Percentiles rank a stretch among this genome's conserved stretches.
Evolutionary conservation across 2,113 vertebrate species (phyloP).

Genomic region (Otolemur garnettii): DNA sequence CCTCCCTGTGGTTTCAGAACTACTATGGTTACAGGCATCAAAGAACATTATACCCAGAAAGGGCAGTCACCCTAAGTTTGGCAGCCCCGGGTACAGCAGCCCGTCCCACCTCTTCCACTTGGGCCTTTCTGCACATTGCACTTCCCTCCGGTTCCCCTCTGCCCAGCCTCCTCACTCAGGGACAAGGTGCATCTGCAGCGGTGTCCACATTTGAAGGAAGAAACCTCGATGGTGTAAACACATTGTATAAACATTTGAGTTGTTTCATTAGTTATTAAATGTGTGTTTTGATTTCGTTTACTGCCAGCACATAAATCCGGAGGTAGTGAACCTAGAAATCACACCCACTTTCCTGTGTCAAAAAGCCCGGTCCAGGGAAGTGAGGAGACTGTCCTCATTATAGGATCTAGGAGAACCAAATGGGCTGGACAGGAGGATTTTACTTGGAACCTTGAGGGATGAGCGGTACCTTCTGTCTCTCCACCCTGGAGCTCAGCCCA

Average conservation of each 20-base stretch:
- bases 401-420: background rate
- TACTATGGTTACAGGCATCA: background rate
- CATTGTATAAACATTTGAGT: background rate
- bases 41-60: background rate
- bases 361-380: background rate
- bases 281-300: background rate
- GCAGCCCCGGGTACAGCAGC: background rate
- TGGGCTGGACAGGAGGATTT: background rate
- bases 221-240: background rate
- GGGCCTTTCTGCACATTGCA: background rate
- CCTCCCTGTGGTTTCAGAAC: background rate
- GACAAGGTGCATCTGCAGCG: background rate
- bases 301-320: background rate
- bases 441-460: background rate
- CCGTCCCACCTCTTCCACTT: background rate
- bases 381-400: background rate
- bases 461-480: rapidly evolving
- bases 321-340: background rate
- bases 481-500: background rate
- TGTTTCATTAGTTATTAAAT: background rate
- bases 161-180: background rate
- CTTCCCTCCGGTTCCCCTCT: background rate
- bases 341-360: background rate
- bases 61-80: background rate
- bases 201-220: background rate